Evolutionary conservation across 2,888 invertebrate species (phyloP), one percentile per base, ranked within the genome.

Genomic region (Epiperipatus broadwayi): DNA sequence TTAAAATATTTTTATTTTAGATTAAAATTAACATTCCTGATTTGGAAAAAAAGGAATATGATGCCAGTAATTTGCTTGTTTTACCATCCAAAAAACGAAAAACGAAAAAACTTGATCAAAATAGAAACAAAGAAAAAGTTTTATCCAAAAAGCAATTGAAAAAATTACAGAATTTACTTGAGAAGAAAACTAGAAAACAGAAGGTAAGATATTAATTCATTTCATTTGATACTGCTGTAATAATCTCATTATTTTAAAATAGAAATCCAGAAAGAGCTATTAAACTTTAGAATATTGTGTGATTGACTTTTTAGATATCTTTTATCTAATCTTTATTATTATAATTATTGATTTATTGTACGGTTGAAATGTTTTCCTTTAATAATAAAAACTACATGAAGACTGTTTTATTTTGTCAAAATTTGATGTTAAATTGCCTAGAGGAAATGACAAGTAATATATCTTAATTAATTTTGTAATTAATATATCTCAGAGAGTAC

Each of bases 81-180:
- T 58, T 91, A 44, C 87, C 87, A 1, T 78, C 78, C 0, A 66
- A 73, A 47, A 89, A 87, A 53, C 66, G 83, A 21, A 70, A 73
- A 48, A 78, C 78, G 0, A n/a, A n/a, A n/a, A n/a, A n/a, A n/a
- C n/a, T n/a, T n/a, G n/a, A n/a, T n/a, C n/a, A n/a, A n/a, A n/a
- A n/a, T n/a, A 4, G 60, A 32, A 41, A 47, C 16, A 40, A 45
- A 37, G 72, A 69, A 2, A 69, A 69, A 52, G 70, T 81, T 46
- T 61, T 93, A 5, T 78, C 84, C 0, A 91, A 84, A 53, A 85
- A 81, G 46, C 80, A 85, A 49, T 65, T 80, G 39, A 89, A 87
- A 56, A 68, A 71, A 43, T 60, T 91, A 36, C 77, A 87, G 53
- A 77, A 81, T 59, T 72, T 93, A 53, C 72, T 89, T 1, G 78